Evolutionary conservation across 1,140 invertebrate species (phyloP), one percentile per base, ranked within the genome.

Genomic region (Sycophaga agraensis): DNA sequence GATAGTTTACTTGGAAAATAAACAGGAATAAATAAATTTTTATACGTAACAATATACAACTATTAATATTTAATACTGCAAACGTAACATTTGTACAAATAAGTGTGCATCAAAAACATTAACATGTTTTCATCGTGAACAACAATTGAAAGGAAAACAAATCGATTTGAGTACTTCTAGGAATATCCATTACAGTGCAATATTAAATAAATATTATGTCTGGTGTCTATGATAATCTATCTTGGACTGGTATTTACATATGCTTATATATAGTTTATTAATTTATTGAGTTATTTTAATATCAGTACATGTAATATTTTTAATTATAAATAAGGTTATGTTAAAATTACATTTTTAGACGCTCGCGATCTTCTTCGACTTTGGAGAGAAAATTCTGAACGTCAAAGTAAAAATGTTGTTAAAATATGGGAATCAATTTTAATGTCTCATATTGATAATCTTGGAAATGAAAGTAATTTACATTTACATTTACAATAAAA

Each of bases 301-400:
- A 22, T 43, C 11, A 21, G 2, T 8, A 21, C 6, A 8, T 5
- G 17, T 34, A 24, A 19, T 40, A 58, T 12, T 26, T 26, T 37
- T 16, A 54, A 16, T 24, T 22, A 17, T 42, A 45, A 56, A 19
- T 37, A 61, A 59, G 57, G 59, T 63, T 60, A 55, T 65, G 57
- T 45, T 35, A 14, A 48, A 56, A 50, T 51, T 64, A 65, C 48
- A 31, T 68, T 61, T 65, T 68, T 70, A 97, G 96, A 94, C 70
- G 91, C 89, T 43, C 82, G 89, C 68, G 91, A 94, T 66, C 81
- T 89, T 63, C 83, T 99, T 49, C 84, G 92, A 65, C 87, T 88
- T 68, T 96, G 95, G 91, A 84, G 97, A 72, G 97, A 99, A 82
- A 91, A 94, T 68, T 95, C 95, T 73, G 88, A 90, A 46, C 83